Percentiles rank a stretch among this genome's conserved stretches.
Conservation (phyloP, 2,113 vertebrate genomes). For the Boulengeromyrus knoepffleri region DNA sequence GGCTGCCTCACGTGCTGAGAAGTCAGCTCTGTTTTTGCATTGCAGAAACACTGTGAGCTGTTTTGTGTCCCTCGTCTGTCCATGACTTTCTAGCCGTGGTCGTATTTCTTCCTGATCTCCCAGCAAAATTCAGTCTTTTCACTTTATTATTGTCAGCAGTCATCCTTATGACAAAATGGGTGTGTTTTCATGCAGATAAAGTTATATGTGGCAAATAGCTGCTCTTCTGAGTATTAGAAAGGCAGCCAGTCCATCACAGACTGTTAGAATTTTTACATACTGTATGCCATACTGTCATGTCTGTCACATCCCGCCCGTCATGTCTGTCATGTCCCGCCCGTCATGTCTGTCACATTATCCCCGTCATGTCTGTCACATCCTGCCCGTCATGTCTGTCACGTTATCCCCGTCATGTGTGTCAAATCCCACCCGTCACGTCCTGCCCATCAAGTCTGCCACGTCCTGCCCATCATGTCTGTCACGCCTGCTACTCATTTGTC, state of each 20-base stretch:
- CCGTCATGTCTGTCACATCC: too few species aligned
- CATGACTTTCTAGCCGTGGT: not conserved
- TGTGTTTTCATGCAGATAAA: not conserved
- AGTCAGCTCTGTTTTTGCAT: not conserved
- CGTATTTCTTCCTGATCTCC: not conserved
- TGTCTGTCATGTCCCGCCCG: too few species aligned
- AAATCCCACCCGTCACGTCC: rapidly evolving
- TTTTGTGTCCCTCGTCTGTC: not conserved
- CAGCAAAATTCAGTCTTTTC: not conserved
- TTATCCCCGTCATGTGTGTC: too few species aligned
- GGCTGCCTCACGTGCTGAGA: not conserved
- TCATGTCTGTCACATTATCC: too few species aligned
- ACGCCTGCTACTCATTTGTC: too few species aligned
- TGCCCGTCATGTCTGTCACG: too few species aligned
- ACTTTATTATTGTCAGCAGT: not conserved
- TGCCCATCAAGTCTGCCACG: too few species aligned
- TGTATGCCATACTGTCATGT: not conserved
- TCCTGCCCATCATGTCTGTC: too few species aligned
- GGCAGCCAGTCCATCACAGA: not conserved
- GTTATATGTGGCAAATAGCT: not conserved
- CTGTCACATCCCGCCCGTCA: too few species aligned
- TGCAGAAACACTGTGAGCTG: not conserved
- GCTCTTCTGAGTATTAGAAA: not conserved
- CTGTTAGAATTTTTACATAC: not conserved
- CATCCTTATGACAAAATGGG: not conserved